phyloP scores from a whole-genome alignment of 2,888 invertebrate genomes.

The Drosophila prolongata region DNA sequence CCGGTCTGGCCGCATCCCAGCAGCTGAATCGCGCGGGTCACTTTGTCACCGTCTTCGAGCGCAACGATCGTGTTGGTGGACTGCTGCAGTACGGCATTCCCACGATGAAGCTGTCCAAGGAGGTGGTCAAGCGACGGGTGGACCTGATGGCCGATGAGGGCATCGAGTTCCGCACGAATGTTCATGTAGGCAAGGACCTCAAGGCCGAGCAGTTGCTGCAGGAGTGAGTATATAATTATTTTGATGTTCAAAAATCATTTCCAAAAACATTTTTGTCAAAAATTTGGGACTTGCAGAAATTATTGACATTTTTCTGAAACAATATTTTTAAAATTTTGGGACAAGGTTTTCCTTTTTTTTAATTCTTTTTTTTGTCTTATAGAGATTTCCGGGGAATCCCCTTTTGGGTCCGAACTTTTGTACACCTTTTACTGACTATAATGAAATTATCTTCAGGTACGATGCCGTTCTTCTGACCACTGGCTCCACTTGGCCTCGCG shows the following conservation, averaged over 20 bases:
- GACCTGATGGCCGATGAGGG: constrained; percentile 95
- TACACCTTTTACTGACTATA: too few relatives aligned
- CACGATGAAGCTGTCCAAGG: constrained; percentile 98
- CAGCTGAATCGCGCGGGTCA: constrained; percentile 98
- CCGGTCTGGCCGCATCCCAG: constrained; percentile 97
- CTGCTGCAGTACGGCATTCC: constrained; percentile 99
- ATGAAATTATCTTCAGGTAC: constrained; percentile 85
- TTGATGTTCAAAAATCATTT: too few relatives aligned
- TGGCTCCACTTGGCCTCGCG: constrained; percentile 98
- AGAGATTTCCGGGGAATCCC: too few relatives aligned
- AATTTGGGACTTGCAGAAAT: too few relatives aligned
- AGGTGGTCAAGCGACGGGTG: constrained; percentile 95
- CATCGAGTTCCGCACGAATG: constrained; percentile 93
- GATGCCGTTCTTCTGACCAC: constrained; percentile 96
- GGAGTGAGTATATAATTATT: constrained; percentile 85
- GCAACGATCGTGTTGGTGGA: constrained; percentile 98
- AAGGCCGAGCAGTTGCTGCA: constrained; percentile 89
- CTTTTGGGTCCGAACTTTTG: too few relatives aligned
- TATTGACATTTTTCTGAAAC: too few relatives aligned
- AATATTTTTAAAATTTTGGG: too few relatives aligned
- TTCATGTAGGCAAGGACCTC: constrained; percentile 96
- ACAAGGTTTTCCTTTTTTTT: too few relatives aligned
- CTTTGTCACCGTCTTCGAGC: constrained; percentile 97
- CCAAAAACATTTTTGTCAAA: too few relatives aligned
- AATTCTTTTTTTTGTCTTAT: too few relatives aligned